phyloP scores from a whole-genome alignment of 2,797 vertebrate genomes.

The Aldrovandia affinis region DNA sequence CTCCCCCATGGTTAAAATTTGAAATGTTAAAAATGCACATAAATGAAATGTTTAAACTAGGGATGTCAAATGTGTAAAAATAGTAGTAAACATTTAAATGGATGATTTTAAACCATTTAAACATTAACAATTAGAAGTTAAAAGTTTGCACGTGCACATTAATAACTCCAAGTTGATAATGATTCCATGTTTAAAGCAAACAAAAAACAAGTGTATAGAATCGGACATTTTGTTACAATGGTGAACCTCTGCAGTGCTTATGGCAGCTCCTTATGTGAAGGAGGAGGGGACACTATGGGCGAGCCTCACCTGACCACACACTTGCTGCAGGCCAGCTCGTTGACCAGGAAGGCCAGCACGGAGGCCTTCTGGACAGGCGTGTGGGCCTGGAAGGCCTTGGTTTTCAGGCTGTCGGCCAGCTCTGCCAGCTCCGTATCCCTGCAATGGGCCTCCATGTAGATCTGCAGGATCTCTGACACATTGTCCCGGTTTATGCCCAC shows the following conservation, averaged over 20 bases:
- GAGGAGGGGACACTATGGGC: neutral
- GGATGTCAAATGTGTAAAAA: no score
- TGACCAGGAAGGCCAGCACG: conserved; percentile 87
- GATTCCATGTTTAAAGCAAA: no score
- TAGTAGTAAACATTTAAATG: no score
- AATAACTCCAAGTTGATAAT: no score
- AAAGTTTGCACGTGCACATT: no score
- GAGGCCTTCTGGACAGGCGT: conserved; percentile 88
- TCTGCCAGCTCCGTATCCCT: conserved; percentile 79
- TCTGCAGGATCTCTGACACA: conserved; percentile 92
- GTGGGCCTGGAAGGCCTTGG: conserved; percentile 93
- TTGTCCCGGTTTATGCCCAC: conserved; percentile 90
- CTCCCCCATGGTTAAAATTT: no score
- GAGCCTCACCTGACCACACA: conserved; percentile 85
- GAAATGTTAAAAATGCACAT: neutral
- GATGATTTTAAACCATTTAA: no score
- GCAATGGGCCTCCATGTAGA: conserved; percentile 90
- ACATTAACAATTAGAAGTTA: no score
- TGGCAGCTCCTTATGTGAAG: neutral
- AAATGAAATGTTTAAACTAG: neutral
- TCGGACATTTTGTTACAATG: neutral
- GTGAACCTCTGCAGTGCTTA: neutral
- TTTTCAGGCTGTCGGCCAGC: conserved; percentile 87
- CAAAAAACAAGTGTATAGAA: no score
- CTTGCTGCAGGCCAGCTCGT: conserved; percentile 93